Percentiles rank a stretch among this genome's conserved stretches.
These are phyloP conservation scores for Ephialtes manifestator DNA, from an alignment of 2,888 invertebrate species.

Conservation along the genomic window DNA sequence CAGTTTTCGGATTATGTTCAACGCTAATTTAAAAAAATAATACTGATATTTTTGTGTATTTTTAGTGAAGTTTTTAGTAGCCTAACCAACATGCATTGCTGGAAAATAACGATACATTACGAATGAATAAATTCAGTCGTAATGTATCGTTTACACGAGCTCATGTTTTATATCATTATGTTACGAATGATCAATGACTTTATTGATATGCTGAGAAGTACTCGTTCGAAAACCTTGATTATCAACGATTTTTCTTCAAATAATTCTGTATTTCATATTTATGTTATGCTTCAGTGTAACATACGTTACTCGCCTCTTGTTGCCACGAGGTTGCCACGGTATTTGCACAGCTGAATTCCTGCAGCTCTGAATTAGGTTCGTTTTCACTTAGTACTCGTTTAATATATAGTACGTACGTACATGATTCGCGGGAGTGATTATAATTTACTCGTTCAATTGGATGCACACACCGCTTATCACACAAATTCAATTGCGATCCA, in stretches of 20 bases:
- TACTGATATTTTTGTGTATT: not conserved
- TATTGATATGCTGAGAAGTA: not conserved
- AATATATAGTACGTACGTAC: not conserved
- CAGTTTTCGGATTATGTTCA: too few relatives aligned
- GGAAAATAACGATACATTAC: not conserved
- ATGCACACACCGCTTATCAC: not conserved
- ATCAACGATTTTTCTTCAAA: not conserved
- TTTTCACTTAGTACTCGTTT: conserved; percentile 4
- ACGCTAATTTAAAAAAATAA: too few relatives aligned
- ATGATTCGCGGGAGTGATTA: conserved; percentile 17
- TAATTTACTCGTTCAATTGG: conserved; percentile 3
- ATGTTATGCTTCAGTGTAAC: conserved; percentile 1
- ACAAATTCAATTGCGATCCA: conserved; percentile 16
- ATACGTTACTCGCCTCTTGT: not conserved
- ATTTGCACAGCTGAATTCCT: conserved; percentile 33
- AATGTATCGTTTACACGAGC: too few relatives aligned
- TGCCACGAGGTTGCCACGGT: not conserved
- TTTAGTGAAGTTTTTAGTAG: not conserved
- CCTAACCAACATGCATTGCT: not conserved
- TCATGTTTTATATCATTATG: not conserved
- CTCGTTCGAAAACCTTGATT: not conserved
- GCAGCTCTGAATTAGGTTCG: not conserved
- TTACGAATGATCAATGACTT: not conserved
- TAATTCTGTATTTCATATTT: not conserved
- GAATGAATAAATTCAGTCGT: not conserved